Evolutionary conservation across 2,797 vertebrate genomes (phyloP).

Genomic region (Huso huso): DNA sequence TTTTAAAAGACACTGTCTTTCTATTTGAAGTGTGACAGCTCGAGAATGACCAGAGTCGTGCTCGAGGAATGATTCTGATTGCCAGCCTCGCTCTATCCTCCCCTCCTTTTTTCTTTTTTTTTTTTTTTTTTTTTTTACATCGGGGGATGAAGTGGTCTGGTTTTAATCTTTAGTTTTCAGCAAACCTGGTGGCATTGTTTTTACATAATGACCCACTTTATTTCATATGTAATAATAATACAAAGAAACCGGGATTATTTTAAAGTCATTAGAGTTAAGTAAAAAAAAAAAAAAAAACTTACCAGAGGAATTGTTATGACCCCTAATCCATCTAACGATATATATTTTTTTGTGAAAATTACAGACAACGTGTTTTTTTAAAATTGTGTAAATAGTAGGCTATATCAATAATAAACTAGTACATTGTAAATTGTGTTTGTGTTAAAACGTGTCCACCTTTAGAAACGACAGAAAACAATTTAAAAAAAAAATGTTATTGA

Average conservation of each 20-base stretch:
- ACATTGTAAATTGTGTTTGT: no score
- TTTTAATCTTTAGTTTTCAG: constrained; percentile 33
- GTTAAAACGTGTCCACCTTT: no score
- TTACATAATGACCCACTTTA: neutral
- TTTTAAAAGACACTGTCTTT: constrained; percentile 63
- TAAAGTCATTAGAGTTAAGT: neutral
- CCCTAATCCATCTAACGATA: no score
- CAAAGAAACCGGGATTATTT: neutral
- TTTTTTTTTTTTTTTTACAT: constrained; percentile 10
- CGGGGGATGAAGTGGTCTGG: constrained; percentile 32
- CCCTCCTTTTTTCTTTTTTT: constrained; percentile 16
- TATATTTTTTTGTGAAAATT: no score
- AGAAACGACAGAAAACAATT: no score
- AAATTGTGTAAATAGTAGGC: no score
- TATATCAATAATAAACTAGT: no score
- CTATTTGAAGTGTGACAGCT: constrained; percentile 83
- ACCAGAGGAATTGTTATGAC: no score
- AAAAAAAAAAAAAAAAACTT: no score
- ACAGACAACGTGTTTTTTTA: no score
- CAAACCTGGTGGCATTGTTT: neutral
- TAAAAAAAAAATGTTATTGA: no score
- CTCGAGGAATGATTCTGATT: constrained; percentile 51
- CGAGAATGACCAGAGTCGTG: constrained; percentile 73
- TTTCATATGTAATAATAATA: neutral
- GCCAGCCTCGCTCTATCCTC: constrained; percentile 38